These are phyloP conservation scores for Eleginops maclovinus DNA, from an alignment of 2,113 vertebrate genomes.

Conservation along the genomic window DNA sequence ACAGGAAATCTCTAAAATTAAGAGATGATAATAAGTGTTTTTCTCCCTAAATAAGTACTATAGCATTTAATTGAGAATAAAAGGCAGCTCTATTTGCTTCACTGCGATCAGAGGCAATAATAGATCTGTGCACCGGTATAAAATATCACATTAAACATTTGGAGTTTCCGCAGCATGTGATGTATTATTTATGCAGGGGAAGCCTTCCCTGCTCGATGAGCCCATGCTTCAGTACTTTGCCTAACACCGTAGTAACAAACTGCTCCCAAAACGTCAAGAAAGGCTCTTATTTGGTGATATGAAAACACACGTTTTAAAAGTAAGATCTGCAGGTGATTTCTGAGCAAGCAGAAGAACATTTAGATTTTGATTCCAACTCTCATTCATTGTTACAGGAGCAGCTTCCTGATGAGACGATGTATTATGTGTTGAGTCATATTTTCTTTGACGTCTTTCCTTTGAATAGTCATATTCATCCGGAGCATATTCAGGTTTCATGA, in stretches of 20 bases:
- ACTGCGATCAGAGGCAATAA: not conserved
- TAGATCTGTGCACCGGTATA: not conserved
- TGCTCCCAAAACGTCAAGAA: too few relatives aligned
- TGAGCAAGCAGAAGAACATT: not conserved
- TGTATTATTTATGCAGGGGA: conserved; percentile 45
- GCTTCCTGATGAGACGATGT: not conserved
- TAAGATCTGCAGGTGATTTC: not conserved
- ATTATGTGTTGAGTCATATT: not conserved
- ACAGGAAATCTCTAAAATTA: too few relatives aligned
- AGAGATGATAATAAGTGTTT: too few relatives aligned
- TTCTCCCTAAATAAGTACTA: too few relatives aligned
- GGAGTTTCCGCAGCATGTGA: conserved; percentile 1
- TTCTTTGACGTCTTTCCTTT: not conserved
- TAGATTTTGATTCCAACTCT: too few relatives aligned
- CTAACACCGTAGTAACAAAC: too few relatives aligned
- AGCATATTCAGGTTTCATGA: not conserved
- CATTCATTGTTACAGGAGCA: too few relatives aligned
- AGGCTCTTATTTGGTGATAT: not conserved
- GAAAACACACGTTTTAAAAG: not conserved
- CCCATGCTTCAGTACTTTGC: too few relatives aligned
- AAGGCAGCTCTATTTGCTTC: too few relatives aligned
- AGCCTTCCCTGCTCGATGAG: too few relatives aligned
- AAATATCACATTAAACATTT: conserved; percentile 44
- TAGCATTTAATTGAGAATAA: too few relatives aligned
- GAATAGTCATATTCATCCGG: not conserved